Base-by-base conservation (phyloP, 2,888 invertebrate genomes). In the Dione juno region DNA sequence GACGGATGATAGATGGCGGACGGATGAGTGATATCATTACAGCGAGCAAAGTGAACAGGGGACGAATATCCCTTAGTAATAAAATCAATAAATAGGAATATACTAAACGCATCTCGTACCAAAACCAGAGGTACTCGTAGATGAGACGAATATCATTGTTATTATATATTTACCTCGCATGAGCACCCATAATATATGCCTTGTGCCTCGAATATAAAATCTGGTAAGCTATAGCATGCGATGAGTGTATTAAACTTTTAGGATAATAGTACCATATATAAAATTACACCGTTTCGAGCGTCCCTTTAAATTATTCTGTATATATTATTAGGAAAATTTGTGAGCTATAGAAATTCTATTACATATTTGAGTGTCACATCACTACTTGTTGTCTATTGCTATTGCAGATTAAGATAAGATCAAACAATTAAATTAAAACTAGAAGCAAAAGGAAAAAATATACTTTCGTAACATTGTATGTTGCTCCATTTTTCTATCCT, bases 241-340 rank as follows among this genome's bases (percentile, higher is more conserved):
- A 57, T 73, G 66, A 70, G 70, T 72, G 67, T 72, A 70, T 72
- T 72, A 72, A 66, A 67, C 74, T 70, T 66, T 70, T 70, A 70
- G 65, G 61, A 65, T 70, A 72, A 72, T 70, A 72, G 72, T 54
- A 53, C 37, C 66, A 68, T 72, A 59, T 70, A 67, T 70, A 19
- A 69, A 65, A 70, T 67, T 54, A 52, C 58, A 37, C 43, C 41
- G 19, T 70, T 50, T 53, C 16, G 2, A 13, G 50, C 28, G 37
- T 19, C 19, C n/a, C 5, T 16, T 50, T 50, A 45, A 45, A 61
- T 45, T n/a, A n/a, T n/a, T n/a, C n/a, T n/a, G n/a, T n/a, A n/a
- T n/a, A n/a, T n/a, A n/a, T 13, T 19, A 40, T 58, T 13, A 43
- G 7, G 7, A 11, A 59, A 41, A 50, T 16, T 41, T n/a, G 35